Conservation (phyloP, 2,888 invertebrate genomes). For the Andrena trimmerana region DNA sequence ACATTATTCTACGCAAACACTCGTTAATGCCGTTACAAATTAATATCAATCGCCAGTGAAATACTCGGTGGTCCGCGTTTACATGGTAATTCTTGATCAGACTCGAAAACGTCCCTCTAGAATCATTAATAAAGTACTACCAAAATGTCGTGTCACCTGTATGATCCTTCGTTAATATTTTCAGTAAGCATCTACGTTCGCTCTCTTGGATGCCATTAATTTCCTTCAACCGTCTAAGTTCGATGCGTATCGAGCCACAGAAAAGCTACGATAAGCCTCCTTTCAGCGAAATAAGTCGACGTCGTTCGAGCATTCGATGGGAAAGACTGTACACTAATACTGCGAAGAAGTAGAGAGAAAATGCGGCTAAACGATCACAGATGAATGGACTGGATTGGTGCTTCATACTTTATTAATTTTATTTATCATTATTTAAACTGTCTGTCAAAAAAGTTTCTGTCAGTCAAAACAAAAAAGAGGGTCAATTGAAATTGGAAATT, state of each 20-base stretch:
- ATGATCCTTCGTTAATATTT: slow-evolving; percentile 37
- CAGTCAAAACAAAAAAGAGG: no score
- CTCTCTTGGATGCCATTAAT: slow-evolving; percentile 47
- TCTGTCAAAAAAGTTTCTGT: no score
- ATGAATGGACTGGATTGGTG: no score
- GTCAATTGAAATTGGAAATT: no score
- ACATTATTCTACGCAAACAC: slow-evolving; percentile 15
- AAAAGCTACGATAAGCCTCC: slow-evolving; percentile 55
- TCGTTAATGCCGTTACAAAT: slow-evolving; percentile 1
- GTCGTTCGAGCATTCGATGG: slow-evolving; percentile 30
- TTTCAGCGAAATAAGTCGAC: slow-evolving; percentile 37
- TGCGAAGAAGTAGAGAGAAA: not conserved
- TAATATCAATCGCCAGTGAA: slow-evolving; percentile 4
- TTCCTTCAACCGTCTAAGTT: slow-evolving; percentile 46
- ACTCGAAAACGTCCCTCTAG: not conserved
- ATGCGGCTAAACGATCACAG: not conserved
- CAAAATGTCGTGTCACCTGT: not conserved
- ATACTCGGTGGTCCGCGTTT: not conserved
- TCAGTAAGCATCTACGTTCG: slow-evolving; percentile 33
- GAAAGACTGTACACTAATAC: slow-evolving; percentile 17
- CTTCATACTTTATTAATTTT: no score
- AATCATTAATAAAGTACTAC: slow-evolving; percentile 4
- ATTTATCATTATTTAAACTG: no score
- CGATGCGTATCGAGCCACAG: slow-evolving; percentile 40
- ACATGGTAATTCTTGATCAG: not conserved